These are phyloP conservation scores for Antheraea mylitta DNA, from an alignment of 1,140 invertebrate genomes.

Conservation along the genomic window DNA sequence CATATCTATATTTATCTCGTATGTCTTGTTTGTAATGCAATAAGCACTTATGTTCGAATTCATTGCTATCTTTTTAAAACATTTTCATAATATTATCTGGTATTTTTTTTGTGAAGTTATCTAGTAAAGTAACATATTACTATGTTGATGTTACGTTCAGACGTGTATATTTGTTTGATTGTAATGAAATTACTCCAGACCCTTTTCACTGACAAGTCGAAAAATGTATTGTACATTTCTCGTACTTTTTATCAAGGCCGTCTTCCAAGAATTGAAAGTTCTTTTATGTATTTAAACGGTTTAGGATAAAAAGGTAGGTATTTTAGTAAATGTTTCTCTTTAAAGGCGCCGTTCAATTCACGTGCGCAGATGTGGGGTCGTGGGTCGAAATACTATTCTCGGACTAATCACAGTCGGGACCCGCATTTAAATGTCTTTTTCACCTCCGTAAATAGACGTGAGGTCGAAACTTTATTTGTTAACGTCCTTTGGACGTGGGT, in stretches of 20 bases:
- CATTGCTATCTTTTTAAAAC: too few species aligned
- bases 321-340: constrained; percentile 18
- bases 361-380: constrained; percentile 28
- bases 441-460: constrained; percentile 44
- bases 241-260: neutral
- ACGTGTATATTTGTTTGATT: neutral
- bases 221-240: neutral
- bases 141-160: neutral
- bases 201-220: neutral
- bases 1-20: too few species aligned
- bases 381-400: constrained; percentile 25
- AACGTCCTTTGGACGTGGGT: constrained; percentile 39
- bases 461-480: constrained; percentile 41
- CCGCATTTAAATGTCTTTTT: constrained; percentile 70
- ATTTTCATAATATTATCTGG: too few species aligned
- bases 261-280: constrained; percentile 3
- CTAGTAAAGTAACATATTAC: too few species aligned
- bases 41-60: too few species aligned
- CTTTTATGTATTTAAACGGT: constrained; percentile 17
- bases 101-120: too few species aligned
- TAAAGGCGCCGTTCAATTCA: constrained; percentile 33
- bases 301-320: constrained; percentile 18
- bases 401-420: constrained; percentile 62
- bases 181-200: neutral
- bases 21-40: too few species aligned